Conservation (phyloP, 2,888 invertebrate genomes). For the Noctua janthe region DNA sequence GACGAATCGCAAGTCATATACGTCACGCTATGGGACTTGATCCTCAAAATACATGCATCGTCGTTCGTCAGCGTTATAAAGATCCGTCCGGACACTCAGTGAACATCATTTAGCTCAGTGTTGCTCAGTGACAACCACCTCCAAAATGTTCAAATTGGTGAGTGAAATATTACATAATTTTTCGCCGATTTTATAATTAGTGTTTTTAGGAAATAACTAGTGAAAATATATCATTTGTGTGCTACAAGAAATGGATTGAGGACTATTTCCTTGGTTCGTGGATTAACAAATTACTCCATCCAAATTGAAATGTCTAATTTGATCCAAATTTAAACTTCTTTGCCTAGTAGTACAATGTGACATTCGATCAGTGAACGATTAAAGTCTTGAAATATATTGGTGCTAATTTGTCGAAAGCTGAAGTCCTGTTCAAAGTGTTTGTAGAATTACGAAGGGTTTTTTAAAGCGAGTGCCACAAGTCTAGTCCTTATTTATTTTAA, state of each 20-base stretch:
- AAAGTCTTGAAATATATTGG: not conserved
- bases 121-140: constrained; percentile 53
- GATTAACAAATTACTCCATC: not conserved
- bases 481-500: not conserved
- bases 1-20: constrained; percentile 19
- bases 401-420: not conserved
- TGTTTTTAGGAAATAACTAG: not conserved
- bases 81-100: constrained; percentile 44
- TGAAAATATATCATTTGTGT: not conserved
- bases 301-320: not conserved
- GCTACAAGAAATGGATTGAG: not conserved
- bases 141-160: constrained; percentile 86
- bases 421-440: not conserved
- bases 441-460: not conserved
- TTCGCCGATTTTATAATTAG: not conserved
- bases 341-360: not conserved
- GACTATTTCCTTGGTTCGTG: not conserved
- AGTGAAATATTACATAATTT: constrained; percentile 68
- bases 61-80: constrained; percentile 73
- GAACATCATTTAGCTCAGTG: constrained; percentile 69
- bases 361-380: not conserved
- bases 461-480: not conserved
- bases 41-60: constrained; percentile 47
- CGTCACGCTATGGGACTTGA: constrained; percentile 18
- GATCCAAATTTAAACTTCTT: not conserved